These are phyloP conservation scores for Pammene aurita DNA, from an alignment of 2,888 invertebrate species.

Conservation along the genomic window DNA sequence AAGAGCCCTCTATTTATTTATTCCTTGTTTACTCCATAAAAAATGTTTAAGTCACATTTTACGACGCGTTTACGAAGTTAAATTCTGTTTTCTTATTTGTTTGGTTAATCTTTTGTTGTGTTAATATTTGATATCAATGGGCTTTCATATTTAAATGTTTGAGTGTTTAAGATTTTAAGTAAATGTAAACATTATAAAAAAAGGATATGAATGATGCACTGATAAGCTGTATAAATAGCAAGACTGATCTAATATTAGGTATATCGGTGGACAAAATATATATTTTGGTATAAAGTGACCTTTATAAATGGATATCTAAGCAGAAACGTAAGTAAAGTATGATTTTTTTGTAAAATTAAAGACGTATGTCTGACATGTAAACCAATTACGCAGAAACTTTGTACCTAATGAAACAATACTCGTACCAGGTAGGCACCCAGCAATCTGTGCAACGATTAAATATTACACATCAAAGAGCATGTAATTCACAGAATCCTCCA, in stretches of 20 bases:
- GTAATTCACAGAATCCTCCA: conserved; percentile 6
- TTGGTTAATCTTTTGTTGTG: conserved; percentile 31
- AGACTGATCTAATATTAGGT: not conserved
- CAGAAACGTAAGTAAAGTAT: too few relatives aligned
- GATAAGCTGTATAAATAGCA: not conserved
- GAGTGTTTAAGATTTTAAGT: conserved; percentile 16
- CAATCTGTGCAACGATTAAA: not conserved
- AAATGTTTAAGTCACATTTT: conserved; percentile 34
- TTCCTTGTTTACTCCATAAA: conserved; percentile 31
- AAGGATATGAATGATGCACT: not conserved
- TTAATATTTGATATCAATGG: conserved; percentile 30
- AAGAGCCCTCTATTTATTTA: conserved; percentile 27
- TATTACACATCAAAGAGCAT: conserved; percentile 9
- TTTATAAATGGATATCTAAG: not conserved
- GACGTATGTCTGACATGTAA: too few relatives aligned
- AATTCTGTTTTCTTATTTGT: conserved; percentile 27
- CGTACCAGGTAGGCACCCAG: not conserved
- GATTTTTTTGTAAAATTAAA: too few relatives aligned
- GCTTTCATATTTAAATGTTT: conserved; percentile 17
- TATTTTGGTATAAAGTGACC: too few relatives aligned
- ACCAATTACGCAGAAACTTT: not conserved
- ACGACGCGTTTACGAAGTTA: conserved; percentile 28
- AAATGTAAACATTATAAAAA: conserved; percentile 16
- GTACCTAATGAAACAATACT: not conserved
- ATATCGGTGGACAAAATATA: not conserved